Evolutionary conservation across 2,888 invertebrate species (phyloP).

Genomic region (Chrysopilus asiliformis): DNA sequence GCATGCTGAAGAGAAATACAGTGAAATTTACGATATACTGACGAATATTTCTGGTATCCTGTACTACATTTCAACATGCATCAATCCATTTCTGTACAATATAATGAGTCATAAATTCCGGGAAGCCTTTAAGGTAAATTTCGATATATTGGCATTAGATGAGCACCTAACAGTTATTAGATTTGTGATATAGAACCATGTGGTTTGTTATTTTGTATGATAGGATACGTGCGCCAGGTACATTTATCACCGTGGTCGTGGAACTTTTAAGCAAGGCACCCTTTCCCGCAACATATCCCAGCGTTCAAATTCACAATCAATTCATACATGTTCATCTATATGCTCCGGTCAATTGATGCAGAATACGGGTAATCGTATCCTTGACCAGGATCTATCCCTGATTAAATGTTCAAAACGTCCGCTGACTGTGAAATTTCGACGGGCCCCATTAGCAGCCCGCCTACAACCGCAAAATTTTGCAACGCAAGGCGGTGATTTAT

Average conservation of each 20-base stretch:
- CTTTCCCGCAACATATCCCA: constrained; percentile 11
- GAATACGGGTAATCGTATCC: constrained; percentile 5
- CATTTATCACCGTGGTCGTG: constrained; percentile 3
- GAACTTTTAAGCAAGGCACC: constrained; percentile 1
- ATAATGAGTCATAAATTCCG: constrained; percentile 59
- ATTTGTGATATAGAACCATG: constrained; percentile 14
- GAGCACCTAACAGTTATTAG: constrained; percentile 10
- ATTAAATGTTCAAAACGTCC: constrained; percentile 10
- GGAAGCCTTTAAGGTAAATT: constrained; percentile 50
- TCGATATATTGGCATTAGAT: too few species aligned
- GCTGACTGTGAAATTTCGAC: constrained; percentile 13
- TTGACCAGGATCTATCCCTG: constrained; percentile 12
- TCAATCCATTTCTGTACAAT: constrained; percentile 56
- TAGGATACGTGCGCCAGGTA: constrained; percentile 12
- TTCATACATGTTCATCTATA: constrained; percentile 11
- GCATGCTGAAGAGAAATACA: constrained; percentile 11
- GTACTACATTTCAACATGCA: constrained; percentile 53
- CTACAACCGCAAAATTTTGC: too few species aligned
- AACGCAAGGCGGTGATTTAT: too few species aligned
- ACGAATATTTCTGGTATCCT: constrained; percentile 52
- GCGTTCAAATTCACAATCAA: constrained; percentile 12
- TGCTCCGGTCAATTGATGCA: constrained; percentile 11
- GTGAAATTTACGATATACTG: constrained; percentile 46
- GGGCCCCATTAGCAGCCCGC: too few species aligned
- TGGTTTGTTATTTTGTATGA: constrained; percentile 12